Conservation (phyloP, 1,140 invertebrate species). For the Octopus bimaculoides region DNA sequence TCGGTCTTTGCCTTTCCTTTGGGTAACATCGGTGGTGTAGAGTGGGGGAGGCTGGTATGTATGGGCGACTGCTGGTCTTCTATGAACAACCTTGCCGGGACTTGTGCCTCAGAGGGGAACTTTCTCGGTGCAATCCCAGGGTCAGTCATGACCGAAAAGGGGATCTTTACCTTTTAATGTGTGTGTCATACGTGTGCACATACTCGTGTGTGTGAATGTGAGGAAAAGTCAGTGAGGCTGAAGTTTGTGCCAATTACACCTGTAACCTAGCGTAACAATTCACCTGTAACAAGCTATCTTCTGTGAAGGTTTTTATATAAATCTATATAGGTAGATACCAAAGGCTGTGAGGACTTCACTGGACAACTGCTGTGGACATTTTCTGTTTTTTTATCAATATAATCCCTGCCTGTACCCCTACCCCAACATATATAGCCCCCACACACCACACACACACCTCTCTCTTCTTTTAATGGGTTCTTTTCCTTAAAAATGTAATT, state of each 20-base stretch:
- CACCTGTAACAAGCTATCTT: conserved; percentile 6
- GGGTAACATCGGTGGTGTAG: too few species aligned
- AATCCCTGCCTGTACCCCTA: background rate
- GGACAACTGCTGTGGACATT: conserved; percentile 5
- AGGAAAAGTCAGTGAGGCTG: background rate
- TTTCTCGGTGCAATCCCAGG: too few species aligned
- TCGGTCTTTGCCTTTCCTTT: too few species aligned
- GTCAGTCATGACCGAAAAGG: too few species aligned
- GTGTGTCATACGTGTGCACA: background rate
- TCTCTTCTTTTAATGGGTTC: background rate
- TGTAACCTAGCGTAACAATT: background rate
- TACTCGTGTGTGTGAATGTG: background rate
- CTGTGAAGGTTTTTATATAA: background rate
- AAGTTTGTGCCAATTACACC: background rate
- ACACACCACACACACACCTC: background rate
- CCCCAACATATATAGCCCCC: background rate
- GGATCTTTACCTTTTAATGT: background rate
- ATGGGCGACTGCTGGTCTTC: too few species aligned
- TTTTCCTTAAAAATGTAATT: background rate
- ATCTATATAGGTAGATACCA: background rate
- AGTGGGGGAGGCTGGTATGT: too few species aligned
- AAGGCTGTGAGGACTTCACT: conserved; percentile 9
- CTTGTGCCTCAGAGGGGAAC: too few species aligned
- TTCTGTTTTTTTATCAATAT: background rate
- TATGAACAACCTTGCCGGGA: too few species aligned